Percentiles rank a stretch among this genome's conserved stretches.
These are phyloP conservation scores for Bicyclus anynana DNA, from an alignment of 1,140 invertebrate genomes.

Conservation along the genomic window DNA sequence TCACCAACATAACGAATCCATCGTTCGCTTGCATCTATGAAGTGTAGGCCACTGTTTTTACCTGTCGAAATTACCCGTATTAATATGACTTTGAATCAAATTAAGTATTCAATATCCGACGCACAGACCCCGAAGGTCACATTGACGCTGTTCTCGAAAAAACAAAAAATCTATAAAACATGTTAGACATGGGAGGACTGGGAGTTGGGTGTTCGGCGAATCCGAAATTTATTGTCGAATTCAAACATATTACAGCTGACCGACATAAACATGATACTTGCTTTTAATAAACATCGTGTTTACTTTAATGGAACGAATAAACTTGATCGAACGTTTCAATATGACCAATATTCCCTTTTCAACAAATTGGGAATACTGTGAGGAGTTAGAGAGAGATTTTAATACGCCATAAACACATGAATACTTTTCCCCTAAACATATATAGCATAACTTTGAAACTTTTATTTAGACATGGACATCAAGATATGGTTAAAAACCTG, in stretches of 20 bases:
- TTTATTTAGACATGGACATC: too few relatives aligned
- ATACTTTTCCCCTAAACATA: too few relatives aligned
- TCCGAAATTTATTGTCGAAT: constrained; percentile 16
- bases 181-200: constrained; percentile 5
- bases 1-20: too few relatives aligned
- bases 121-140: constrained; percentile 27
- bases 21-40: too few relatives aligned
- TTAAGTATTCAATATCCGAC: constrained; percentile 6
- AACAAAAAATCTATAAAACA: constrained; percentile 14
- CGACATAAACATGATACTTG: constrained; percentile 7
- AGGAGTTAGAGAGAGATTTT: too few relatives aligned
- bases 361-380: too few relatives aligned
- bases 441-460: too few relatives aligned
- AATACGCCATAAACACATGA: too few relatives aligned
- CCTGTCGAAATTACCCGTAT: too few relatives aligned
- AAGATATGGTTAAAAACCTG: too few relatives aligned
- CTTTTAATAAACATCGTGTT: background rate
- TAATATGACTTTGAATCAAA: background rate
- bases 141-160: constrained; percentile 11
- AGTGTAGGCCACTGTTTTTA: too few relatives aligned
- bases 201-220: constrained; percentile 11
- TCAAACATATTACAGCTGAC: constrained; percentile 12
- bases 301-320: constrained; percentile 5
- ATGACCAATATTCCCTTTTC: too few relatives aligned
- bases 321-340: background rate